Base-by-base conservation (phyloP, 2,797 vertebrate genomes). In the Tauraco hartlaubi region DNA sequence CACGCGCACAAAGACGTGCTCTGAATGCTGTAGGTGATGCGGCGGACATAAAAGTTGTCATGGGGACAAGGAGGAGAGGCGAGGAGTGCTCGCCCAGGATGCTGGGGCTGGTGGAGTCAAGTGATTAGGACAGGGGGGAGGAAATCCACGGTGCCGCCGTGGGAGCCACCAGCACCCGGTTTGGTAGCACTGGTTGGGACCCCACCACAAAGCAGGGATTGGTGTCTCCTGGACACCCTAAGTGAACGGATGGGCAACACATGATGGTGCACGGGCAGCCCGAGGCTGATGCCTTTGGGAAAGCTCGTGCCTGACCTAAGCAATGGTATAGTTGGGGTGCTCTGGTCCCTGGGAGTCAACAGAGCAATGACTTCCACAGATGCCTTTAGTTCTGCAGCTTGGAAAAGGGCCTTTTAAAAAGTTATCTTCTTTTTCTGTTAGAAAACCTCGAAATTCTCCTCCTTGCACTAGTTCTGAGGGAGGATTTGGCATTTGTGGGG, bases 11-110 rank as follows among this genome's bases (percentile, higher is more conserved):
- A 52, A 68, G 90, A 85, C 39, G 58, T 2, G 35, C 7, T 92
- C 84, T 17, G 3, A 2, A 7, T 4, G 77, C 71, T 33, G 58
- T 6, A 54, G 86, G 92, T 64, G 86, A 93, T 1, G 11, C 1
- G 4, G 44, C 1, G 1, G 78, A 76, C 77, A 94, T 85, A 89
- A 93, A 93, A 96, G 91, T 89, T 93, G 96, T 94, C 96, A 92
- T 91, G 94, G 94, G 96, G 94, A 96, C 92, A 39, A 46, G 81
- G 54, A 35, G 39, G 71, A 92, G 74, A 87, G 58, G 74, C 5
- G n/a, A 91, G 71, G 37, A 89, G 73, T 13, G 61, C 29, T 73
- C 14, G 7, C 52, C 6, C 23, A 76, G 75, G 64, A 66, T 13
- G 31, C 83, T 83, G 9, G 73, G 64, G 58, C 48, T 90, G 15